Percentiles rank a stretch among this genome's conserved stretches.
Conservation (phyloP, 2,113 vertebrate species). For the Corythornis vintsioides region DNA sequence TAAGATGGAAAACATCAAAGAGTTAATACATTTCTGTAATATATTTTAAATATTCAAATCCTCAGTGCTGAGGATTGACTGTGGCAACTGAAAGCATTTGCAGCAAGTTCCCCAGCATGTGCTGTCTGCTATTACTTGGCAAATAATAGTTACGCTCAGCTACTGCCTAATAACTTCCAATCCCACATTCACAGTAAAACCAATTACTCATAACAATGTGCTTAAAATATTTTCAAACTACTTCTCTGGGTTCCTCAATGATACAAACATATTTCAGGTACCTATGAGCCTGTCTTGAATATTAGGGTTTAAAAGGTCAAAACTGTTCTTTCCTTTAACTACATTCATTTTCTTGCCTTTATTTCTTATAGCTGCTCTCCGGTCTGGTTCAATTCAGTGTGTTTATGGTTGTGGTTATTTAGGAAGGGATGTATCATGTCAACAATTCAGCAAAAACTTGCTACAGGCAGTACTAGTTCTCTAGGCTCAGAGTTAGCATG, state of each 20-base stretch:
- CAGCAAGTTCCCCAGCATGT: not conserved
- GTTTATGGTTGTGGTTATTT: not conserved
- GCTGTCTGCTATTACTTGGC: not conserved
- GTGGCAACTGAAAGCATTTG: not conserved
- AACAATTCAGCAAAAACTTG: not conserved
- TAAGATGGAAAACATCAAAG: not conserved
- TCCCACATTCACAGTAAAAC: not conserved
- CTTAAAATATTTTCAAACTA: not conserved
- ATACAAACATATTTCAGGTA: not conserved
- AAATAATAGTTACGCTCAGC: not conserved
- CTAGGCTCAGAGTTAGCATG: not conserved
- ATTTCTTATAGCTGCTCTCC: not conserved
- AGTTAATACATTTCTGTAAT: not conserved
- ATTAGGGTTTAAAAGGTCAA: not conserved
- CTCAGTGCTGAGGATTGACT: not conserved
- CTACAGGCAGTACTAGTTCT: not conserved
- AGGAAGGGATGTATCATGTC: not conserved
- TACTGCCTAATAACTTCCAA: not conserved
- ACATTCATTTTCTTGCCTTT: not conserved
- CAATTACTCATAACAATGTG: not conserved
- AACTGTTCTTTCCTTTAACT: not conserved
- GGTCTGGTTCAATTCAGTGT: not conserved
- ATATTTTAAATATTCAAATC: not conserved
- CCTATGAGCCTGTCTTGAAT: not conserved
- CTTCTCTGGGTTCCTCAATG: not conserved